A percentile compares a stretch with the other conserved stretches of the same genome.
Evolutionary conservation across 2,797 vertebrate genomes (phyloP).

Genomic region (Micrastur ruficollis): DNA sequence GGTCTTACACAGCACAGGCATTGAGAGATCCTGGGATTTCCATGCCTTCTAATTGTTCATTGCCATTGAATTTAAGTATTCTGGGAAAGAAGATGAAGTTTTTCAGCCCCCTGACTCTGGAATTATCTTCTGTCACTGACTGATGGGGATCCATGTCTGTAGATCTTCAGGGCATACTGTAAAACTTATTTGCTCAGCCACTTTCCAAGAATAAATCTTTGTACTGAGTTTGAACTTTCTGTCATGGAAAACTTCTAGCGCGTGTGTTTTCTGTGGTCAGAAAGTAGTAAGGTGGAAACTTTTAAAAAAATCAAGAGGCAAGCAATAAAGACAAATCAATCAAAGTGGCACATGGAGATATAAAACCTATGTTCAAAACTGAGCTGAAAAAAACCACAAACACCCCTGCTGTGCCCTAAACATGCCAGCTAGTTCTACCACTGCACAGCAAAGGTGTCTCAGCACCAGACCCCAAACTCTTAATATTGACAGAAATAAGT

Average conservation of each 20-base stretch:
- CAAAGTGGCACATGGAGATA: neutral
- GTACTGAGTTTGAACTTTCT: neutral
- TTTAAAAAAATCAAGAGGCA: neutral
- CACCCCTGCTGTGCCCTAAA: neutral
- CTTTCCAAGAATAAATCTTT: neutral
- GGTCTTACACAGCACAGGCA: neutral
- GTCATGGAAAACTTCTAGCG: neutral
- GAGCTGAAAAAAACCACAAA: neutral
- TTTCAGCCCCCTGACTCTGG: neutral
- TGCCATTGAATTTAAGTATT: neutral
- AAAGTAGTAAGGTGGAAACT: neutral
- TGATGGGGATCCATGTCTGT: neutral
- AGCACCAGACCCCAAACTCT: neutral
- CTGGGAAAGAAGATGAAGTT: neutral
- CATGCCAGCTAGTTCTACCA: neutral
- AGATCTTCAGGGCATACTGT: neutral
- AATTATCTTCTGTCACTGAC: neutral
- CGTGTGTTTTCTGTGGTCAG: neutral
- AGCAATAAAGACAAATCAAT: neutral
- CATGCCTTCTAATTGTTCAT: neutral
- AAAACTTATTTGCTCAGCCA: neutral
- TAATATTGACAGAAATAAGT: neutral
- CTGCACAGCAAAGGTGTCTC: neutral
- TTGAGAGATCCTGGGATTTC: neutral
- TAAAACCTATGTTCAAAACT: neutral